Percentiles rank a stretch among this genome's conserved stretches.
These are phyloP conservation scores for Echinometra lucunter DNA, from an alignment of 53 echinoderm and acorn worm species.

Conservation along the genomic window DNA sequence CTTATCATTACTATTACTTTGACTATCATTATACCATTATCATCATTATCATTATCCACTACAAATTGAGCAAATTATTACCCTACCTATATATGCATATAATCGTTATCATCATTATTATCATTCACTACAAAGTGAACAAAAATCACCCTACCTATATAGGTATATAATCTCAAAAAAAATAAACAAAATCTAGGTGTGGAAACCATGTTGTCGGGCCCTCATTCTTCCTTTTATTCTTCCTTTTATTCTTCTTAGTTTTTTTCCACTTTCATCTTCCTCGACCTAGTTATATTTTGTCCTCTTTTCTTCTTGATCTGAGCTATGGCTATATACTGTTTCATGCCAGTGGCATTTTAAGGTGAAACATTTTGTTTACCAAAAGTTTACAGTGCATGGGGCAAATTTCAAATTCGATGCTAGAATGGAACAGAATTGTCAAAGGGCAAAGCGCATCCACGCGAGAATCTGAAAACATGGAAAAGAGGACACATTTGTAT, in stretches of 20 bases:
- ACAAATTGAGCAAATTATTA: too few relatives aligned
- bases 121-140: too few relatives aligned
- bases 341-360: not conserved
- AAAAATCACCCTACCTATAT: too few relatives aligned
- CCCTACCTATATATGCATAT: too few relatives aligned
- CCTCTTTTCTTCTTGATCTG: not conserved
- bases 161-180: too few relatives aligned
- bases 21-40: too few relatives aligned
- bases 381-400: not conserved
- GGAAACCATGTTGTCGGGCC: not conserved
- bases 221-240: not conserved
- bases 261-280: not conserved
- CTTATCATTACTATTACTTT: too few relatives aligned
- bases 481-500: not conserved
- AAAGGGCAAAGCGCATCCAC: not conserved
- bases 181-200: not conserved
- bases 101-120: too few relatives aligned
- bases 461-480: not conserved
- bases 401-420: not conserved
- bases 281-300: not conserved
- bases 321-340: not conserved
- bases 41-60: too few relatives aligned
- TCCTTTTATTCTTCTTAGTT: not conserved
- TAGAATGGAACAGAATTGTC: not conserved
- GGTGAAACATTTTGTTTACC: slow-evolving; percentile 16